Percentiles rank a stretch among this genome's conserved stretches.
phyloP scores from a whole-genome alignment of 2,113 vertebrate species.

The Chloroceryle aenea region DNA sequence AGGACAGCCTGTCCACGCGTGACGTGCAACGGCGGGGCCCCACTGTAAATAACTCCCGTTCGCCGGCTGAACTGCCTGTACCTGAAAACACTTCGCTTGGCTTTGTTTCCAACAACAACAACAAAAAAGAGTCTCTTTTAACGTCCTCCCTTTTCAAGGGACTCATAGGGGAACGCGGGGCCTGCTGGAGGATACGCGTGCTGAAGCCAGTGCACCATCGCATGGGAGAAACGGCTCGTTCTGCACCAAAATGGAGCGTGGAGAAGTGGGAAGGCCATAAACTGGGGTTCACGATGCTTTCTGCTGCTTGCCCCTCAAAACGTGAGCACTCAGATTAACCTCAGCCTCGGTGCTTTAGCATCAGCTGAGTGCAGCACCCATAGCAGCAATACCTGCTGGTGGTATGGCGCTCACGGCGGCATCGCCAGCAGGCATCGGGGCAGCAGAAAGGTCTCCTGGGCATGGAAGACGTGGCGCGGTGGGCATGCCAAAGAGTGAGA shows the following conservation, averaged over 20 bases:
- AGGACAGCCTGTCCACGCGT: background rate
- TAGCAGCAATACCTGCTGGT: accelerated
- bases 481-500: background rate
- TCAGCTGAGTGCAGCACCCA: accelerated
- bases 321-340: accelerated
- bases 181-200: accelerated
- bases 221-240: accelerated
- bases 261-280: accelerated
- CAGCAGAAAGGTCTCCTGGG: background rate
- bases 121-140: background rate
- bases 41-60: accelerated
- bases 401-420: accelerated
- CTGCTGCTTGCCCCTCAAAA: background rate
- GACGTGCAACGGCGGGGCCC: background rate
- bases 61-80: background rate
- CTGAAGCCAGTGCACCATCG: accelerated
- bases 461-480: accelerated
- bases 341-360: accelerated
- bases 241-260: accelerated
- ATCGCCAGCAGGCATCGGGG: background rate
- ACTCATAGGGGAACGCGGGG: background rate
- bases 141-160: accelerated
- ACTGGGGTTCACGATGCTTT: accelerated
- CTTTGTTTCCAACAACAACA: background rate
- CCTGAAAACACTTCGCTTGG: background rate